These are phyloP conservation scores for Mugil cephalus DNA, from an alignment of 2,113 vertebrate genomes.

Conservation along the genomic window DNA sequence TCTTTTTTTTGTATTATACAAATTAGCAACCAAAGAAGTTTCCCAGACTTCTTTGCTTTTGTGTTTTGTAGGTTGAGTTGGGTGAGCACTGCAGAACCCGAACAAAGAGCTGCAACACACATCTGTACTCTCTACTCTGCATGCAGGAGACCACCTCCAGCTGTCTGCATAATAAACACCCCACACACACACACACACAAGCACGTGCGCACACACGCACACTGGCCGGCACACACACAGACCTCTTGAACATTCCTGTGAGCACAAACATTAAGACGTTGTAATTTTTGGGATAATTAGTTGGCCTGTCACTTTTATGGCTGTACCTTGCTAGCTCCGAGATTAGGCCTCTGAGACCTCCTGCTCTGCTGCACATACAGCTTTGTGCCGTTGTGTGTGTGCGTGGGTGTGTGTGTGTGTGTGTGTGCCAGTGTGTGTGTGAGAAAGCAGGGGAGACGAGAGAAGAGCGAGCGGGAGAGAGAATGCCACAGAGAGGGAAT, in stretches of 20 bases:
- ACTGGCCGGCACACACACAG: slow-evolving; percentile 12
- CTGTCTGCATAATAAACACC: slow-evolving; percentile 78
- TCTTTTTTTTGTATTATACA: not conserved
- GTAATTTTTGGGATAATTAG: slow-evolving; percentile 88
- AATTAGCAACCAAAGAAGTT: not conserved
- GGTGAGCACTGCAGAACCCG: slow-evolving; percentile 40
- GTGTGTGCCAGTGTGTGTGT: slow-evolving; percentile 33
- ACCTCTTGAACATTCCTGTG: slow-evolving; percentile 70
- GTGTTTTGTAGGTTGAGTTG: slow-evolving; percentile 19
- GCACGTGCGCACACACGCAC: slow-evolving; percentile 28
- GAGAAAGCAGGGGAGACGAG: slow-evolving; percentile 9
- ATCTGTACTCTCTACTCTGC: slow-evolving; percentile 71
- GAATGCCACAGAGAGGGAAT: slow-evolving; percentile 49
- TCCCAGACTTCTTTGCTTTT: slow-evolving; percentile 11
- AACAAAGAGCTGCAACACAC: slow-evolving; percentile 70
- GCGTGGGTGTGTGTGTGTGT: slow-evolving; percentile 32
- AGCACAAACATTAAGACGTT: slow-evolving; percentile 83
- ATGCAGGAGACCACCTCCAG: slow-evolving; percentile 77
- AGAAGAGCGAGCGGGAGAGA: slow-evolving; percentile 12
- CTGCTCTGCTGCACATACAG: slow-evolving; percentile 70
- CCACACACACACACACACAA: slow-evolving; percentile 30
- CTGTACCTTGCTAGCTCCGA: slow-evolving; percentile 76
- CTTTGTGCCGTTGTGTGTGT: slow-evolving; percentile 41
- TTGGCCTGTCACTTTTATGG: slow-evolving; percentile 86
- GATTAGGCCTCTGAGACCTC: slow-evolving; percentile 81